Base-by-base conservation (phyloP, 2,113 vertebrate genomes). In the Phodopus roborovskii region DNA sequence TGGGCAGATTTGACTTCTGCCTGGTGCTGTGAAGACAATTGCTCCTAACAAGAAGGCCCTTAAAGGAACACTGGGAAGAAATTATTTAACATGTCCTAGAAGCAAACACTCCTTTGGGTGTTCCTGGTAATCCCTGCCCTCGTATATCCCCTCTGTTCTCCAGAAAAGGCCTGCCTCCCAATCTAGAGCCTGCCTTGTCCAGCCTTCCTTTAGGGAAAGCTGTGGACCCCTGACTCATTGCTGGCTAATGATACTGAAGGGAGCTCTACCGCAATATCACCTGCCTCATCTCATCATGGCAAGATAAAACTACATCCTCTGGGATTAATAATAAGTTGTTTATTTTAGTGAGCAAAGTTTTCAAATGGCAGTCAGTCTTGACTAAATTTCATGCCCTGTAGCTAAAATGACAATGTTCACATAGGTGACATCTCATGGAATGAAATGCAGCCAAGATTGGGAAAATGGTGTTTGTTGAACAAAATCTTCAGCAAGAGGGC, bases 71-170 rank as follows among this genome's bases (percentile, higher is more conserved):
- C 83, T 56, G 30, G 30, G 30, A 78, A 33, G 39, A 66, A 60
- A 42, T 7, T 74, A 42, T 5, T 74, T 56, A 56, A 56, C 53
- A 56, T 13, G 53, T 96, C 84, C 66, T 78, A 82, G 88, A 92
- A 16, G n/a, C 28, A 85, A 96, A 96, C 94, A 89, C 19, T 19
- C 74, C 91, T 17, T 13, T 66, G 42, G 81, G 56, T 93, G 28
- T 53, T n/a, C 77, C 62, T 20, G 39, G 12, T 42, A 15, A 42
- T 45, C n/a, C 39, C 53, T 91, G 36, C 50, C 17, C 56, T 85
- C 28, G 50, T n/a, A 74, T 5, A 36, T 92, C 71, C 73, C 58
- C 71, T 83, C n/a, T 30, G 33, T 42, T 91, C 88, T 88, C 17
- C 64, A 75, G 33, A 58, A 73, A 77, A n/a, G 91, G 56, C 58